phyloP scores from a whole-genome alignment of 2,888 invertebrate genomes.

The Dastarcus helophoroides region DNA sequence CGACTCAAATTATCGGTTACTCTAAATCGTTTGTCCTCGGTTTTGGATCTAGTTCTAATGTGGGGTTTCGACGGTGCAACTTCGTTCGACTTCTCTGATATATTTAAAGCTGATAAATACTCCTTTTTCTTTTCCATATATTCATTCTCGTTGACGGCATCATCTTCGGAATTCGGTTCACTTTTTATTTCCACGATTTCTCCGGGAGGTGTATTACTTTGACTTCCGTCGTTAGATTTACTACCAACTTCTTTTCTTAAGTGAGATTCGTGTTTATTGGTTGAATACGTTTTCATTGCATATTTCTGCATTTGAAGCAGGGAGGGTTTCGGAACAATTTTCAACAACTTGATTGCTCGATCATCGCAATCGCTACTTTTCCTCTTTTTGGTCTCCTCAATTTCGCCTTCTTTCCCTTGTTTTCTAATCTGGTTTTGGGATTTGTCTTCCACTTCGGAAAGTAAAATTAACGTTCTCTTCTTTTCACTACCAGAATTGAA shows the following conservation, averaged over 20 bases:
- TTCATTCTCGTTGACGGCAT: conserved; percentile 21
- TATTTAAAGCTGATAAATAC: conserved; percentile 31
- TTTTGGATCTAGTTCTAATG: conserved; percentile 28
- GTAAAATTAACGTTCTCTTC: too few relatives aligned
- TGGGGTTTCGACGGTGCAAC: conserved; percentile 22
- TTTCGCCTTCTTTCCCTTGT: conserved; percentile 16
- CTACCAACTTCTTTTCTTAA: conserved; percentile 10
- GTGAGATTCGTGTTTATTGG: too few relatives aligned
- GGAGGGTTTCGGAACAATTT: conserved; percentile 16
- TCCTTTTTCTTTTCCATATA: conserved; percentile 27
- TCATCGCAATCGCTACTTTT: conserved; percentile 8
- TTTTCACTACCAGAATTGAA: too few relatives aligned
- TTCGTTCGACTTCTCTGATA: conserved; percentile 25
- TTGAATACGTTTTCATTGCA: conserved; percentile 5
- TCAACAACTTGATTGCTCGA: conserved; percentile 17
- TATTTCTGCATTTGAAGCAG: background rate
- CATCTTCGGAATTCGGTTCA: conserved; percentile 28
- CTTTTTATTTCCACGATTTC: conserved; percentile 25
- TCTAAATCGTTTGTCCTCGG: conserved; percentile 25
- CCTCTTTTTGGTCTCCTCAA: conserved; percentile 11
- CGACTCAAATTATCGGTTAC: conserved; percentile 17
- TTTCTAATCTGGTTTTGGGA: too few relatives aligned
- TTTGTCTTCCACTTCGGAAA: too few relatives aligned
- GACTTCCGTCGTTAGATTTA: conserved; percentile 8
- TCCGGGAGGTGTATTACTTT: conserved; percentile 1